Conservation (phyloP, 2,888 invertebrate species). For the Clitarchus hookeri region DNA sequence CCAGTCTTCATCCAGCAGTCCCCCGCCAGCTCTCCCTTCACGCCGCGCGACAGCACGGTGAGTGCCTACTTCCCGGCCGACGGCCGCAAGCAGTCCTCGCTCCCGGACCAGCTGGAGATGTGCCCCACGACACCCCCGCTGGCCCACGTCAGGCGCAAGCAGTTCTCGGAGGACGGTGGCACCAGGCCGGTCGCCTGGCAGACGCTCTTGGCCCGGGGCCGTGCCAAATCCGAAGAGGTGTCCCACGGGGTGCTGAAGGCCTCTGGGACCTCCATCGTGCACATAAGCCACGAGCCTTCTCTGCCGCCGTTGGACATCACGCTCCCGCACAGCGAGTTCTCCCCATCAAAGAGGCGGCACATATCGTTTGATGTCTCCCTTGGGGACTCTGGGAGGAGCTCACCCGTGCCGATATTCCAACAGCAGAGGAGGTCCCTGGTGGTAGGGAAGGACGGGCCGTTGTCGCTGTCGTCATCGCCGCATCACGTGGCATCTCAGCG, state of each 20-base stretch:
- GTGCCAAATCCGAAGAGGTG: background rate
- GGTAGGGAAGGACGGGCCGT: background rate
- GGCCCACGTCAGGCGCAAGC: background rate
- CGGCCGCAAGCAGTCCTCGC: background rate
- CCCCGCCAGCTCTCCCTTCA: background rate
- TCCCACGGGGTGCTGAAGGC: background rate
- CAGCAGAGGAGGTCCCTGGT: slow-evolving; percentile 25
- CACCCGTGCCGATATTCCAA: slow-evolving; percentile 8
- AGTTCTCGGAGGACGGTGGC: background rate
- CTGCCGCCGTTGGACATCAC: background rate
- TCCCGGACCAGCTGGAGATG: background rate
- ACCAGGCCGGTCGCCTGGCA: background rate
- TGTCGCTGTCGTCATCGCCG: background rate
- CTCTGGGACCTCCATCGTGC: background rate
- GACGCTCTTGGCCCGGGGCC: background rate
- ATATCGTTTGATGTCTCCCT: slow-evolving; percentile 2
- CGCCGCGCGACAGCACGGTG: too few relatives aligned
- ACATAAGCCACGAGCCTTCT: background rate
- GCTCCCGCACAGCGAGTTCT: background rate
- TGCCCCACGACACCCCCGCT: background rate
- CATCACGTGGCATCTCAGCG: background rate
- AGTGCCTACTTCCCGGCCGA: too few relatives aligned
- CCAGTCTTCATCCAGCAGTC: background rate
- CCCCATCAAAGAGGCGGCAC: background rate
- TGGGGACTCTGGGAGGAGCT: background rate